A percentile compares a stretch with the other conserved stretches of the same genome.
Evolutionary conservation across 2,113 vertebrate genomes (phyloP).

Genomic region (Oostethus manadensis): DNA sequence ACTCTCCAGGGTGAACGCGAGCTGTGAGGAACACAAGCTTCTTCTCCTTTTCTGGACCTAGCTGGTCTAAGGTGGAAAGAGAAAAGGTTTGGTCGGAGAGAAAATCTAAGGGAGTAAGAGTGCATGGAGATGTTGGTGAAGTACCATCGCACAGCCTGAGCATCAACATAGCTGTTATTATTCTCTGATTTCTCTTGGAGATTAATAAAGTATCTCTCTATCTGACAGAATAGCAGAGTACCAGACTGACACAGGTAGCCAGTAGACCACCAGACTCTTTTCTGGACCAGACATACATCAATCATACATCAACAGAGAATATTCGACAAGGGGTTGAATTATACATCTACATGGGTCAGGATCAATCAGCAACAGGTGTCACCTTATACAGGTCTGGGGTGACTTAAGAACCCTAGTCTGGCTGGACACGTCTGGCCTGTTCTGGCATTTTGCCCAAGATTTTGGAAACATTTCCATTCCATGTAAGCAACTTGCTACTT

Average conservation of each 20-base stretch:
- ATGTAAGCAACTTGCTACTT: constrained; percentile 1
- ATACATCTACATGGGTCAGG: constrained; percentile 43
- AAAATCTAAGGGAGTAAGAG: constrained; percentile 7
- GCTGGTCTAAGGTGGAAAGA: constrained; percentile 69
- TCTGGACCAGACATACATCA: constrained; percentile 35
- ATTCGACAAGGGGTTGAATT: constrained; percentile 41
- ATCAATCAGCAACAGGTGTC: constrained; percentile 31
- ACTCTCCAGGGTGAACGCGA: constrained; percentile 95
- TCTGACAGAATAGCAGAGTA: not conserved
- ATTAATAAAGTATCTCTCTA: no score
- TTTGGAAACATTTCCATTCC: not conserved
- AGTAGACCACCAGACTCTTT: not conserved
- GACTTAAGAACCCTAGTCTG: not conserved
- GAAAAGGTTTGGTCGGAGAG: constrained; percentile 1
- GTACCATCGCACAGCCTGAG: not conserved
- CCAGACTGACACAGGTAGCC: not conserved
- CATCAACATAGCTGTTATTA: not conserved
- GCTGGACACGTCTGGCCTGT: constrained; percentile 7
- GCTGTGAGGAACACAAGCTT: constrained; percentile 92
- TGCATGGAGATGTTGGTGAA: not conserved
- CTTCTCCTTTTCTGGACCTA: constrained; percentile 78
- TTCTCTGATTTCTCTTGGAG: no score
- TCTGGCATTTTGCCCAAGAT: not conserved
- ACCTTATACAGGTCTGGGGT: constrained; percentile 25
- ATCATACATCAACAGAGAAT: constrained; percentile 56